Base-by-base conservation (phyloP, 2,888 invertebrate species). In the Pseudococcus jackbeardsleyi region DNA sequence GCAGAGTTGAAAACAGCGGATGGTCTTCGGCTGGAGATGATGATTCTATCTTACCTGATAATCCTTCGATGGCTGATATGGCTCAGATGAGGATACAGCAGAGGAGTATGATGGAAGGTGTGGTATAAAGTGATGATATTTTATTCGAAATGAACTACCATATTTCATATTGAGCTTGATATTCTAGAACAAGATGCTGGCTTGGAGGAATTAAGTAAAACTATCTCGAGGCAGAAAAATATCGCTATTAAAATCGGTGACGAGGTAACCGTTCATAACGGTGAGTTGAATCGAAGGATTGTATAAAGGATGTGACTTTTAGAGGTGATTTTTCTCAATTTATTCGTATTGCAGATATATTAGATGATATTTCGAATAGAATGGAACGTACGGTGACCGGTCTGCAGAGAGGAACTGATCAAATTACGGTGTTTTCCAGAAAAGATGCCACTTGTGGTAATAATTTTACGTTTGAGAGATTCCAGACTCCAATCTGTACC, bases 231-330 rank as follows among this genome's bases (percentile, higher is more conserved):
- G 8, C 96, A 96, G 91, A 96, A 95, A 90, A 93, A 94, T 90
- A 94, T 96, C 90, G 96, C 96, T 9, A 92, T 94, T 84, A 94
- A 94, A 84, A 95, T 97, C 90, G 94, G 94, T 15, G 93, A 93
- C 90, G 96, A 96, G 92, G 95, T 96, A 0, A 95, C 95, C 90
- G 92, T 94, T 90, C 96, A 96, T 90, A 95, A 96, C 93, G 96
- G 96, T 96, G 91, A 91, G 91, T 90, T 64, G 64, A 19, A 19
- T 64, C 19, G 8, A 22, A 42, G 9, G 42, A 68, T 11, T 68
- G n/a, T 8, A 22, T 4, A 1, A 50, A 50, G 4, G 48, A 12
- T 42, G 42, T 42, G 42, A 50, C 11, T 12, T 50, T 15, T 12
- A 15, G n/a, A n/a, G n/a, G n/a, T 54, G 17, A n/a, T 54, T 54